Evolutionary conservation across 2,797 vertebrate species (phyloP), one percentile per base, ranked within the genome.

Genomic region (Delichon dasypus): DNA sequence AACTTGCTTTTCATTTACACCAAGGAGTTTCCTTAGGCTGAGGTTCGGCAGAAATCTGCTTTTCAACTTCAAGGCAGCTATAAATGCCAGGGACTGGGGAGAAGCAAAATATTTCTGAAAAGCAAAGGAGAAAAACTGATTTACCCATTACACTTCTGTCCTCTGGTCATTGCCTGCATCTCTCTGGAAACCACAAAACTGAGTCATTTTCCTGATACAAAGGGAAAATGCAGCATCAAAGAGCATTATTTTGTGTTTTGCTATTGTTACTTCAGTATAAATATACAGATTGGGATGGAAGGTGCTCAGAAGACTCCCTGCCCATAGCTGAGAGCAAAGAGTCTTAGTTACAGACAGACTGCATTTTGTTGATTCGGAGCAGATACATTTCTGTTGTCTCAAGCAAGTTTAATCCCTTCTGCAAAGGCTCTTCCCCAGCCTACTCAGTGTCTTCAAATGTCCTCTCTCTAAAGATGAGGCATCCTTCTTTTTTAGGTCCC

Each of bases 41-140:
- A 58, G 53, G 25, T 54, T 90, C 20, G 47, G 58, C 44, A 86
- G 76, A 55, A 94, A 78, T 11, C 38, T 81, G 66, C 76, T 89
- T 93, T 94, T 91, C 47, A 83, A 61, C 70, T 91, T 91, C 47
- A 84, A 88, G 83, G 36, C 30, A 75, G 54, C 50, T 74, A 42
- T 30, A 80, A 77, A 86, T 34, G 15, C 62, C 16, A 40, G 38
- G 54, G 34, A 72, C 4, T 40, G 27, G 57, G 48, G 15, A 62
- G 44, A 88, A 82, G 21, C 2, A 14, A 90, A 85, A 50, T 92
- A 80, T 53, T 91, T 77, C 48, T 88, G 72, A 47, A 89, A 71
- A 86, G 47, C 12, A 50, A 70, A 85, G 26, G 45, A 77, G 20
- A 77, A 19, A 80, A 86, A 85, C 51, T 53, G 36, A 89, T 89